Conservation (phyloP, 1,140 invertebrate genomes). For the Rhopalosiphum padi region DNA sequence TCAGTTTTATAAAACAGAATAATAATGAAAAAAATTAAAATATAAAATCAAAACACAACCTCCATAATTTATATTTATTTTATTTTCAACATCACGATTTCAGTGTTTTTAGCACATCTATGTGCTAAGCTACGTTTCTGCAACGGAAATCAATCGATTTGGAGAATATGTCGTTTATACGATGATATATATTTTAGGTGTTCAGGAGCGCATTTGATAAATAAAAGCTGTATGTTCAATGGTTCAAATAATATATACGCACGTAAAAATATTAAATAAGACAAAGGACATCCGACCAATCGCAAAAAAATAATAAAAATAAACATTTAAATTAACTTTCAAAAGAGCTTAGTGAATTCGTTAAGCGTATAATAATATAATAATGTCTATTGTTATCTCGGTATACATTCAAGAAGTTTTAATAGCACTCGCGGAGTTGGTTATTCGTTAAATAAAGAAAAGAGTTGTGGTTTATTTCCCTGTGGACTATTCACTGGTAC, state of each 20-base stretch:
- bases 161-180: neutral
- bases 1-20: too few relatives aligned
- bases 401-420: slow-evolving; percentile 24
- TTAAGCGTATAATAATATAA: slow-evolving; percentile 34
- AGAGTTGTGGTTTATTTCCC: slow-evolving; percentile 8
- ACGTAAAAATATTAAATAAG: neutral
- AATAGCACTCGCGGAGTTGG: neutral
- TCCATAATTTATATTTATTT: neutral
- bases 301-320: slow-evolving; percentile 1
- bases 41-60: neutral
- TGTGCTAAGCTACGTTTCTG: neutral
- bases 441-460: slow-evolving; percentile 1
- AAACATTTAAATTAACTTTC: slow-evolving; percentile 26
- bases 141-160: neutral
- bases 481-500: neutral
- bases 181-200: neutral
- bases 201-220: neutral
- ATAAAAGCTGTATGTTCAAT: neutral
- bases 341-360: slow-evolving; percentile 18
- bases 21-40: too few relatives aligned
- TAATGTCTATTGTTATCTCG: neutral
- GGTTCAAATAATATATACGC: neutral
- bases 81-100: neutral
- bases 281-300: neutral
- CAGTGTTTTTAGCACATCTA: neutral